Percentiles rank a stretch among this genome's conserved stretches.
These are phyloP conservation scores for Coracopsis vasa DNA, from an alignment of 2,113 vertebrate species.

Conservation along the genomic window DNA sequence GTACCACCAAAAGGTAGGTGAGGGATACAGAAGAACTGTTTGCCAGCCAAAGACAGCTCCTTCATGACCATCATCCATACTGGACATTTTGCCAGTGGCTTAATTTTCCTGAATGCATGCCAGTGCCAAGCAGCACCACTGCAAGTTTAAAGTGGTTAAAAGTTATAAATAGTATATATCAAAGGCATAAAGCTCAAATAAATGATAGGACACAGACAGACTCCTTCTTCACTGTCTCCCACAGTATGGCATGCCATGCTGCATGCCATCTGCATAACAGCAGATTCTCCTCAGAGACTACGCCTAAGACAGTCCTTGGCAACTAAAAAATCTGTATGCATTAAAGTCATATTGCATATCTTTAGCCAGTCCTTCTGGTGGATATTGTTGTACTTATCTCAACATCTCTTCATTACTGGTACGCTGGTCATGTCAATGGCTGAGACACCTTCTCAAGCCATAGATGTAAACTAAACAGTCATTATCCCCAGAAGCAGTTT, in stretches of 20 bases:
- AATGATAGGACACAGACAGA: not conserved
- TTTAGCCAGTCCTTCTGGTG: not conserved
- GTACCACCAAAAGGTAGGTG: not conserved
- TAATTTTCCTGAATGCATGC: not conserved
- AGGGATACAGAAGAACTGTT: not conserved
- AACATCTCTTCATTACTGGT: not conserved
- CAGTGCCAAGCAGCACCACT: not conserved
- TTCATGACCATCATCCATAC: not conserved
- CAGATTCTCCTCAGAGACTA: not conserved
- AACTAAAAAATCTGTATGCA: not conserved
- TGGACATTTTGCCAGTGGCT: not conserved
- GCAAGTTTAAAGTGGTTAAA: not conserved
- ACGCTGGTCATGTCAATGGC: not conserved
- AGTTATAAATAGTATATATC: not conserved
- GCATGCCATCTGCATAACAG: no score
- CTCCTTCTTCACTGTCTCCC: not conserved
- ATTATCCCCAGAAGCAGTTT: not conserved
- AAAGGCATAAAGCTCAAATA: not conserved
- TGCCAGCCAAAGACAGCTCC: not conserved
- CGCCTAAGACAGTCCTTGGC: not conserved
- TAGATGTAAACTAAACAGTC: not conserved
- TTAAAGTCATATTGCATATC: not conserved
- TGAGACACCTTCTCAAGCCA: not conserved
- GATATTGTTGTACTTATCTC: not conserved
- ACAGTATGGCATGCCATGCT: not conserved